Evolutionary conservation across 2,113 vertebrate species (phyloP).

Genomic region (Ameiurus melas): DNA sequence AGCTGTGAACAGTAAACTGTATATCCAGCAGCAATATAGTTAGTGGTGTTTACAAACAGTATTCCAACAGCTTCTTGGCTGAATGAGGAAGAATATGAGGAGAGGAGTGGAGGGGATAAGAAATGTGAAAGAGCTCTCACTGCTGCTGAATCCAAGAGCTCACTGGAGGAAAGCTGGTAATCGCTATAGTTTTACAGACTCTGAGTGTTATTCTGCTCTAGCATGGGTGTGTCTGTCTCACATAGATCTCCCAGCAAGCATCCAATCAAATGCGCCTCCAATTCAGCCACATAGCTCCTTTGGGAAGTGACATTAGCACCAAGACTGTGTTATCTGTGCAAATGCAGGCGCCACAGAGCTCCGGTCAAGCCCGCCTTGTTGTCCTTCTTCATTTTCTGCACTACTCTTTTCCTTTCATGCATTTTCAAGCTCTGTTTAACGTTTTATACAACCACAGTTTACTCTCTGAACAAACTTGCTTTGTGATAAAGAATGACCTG

Average conservation of each 20-base stretch:
- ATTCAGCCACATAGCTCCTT: constrained; percentile 55
- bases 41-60: constrained; percentile 3
- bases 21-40: background rate
- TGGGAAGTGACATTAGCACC: constrained; percentile 71
- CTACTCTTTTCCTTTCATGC: background rate
- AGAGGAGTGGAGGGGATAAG: background rate
- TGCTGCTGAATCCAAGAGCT: constrained; percentile 7
- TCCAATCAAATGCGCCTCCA: constrained; percentile 51
- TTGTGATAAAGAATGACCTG: background rate
- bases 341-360: constrained; percentile 64
- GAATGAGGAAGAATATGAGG: background rate
- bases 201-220: constrained; percentile 18
- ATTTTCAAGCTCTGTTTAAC: constrained; percentile 14
- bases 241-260: constrained; percentile 51
- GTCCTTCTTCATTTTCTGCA: constrained; percentile 34
- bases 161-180: constrained; percentile 38
- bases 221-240: constrained; percentile 22
- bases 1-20: background rate
- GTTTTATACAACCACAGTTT: background rate
- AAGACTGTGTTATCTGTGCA: constrained; percentile 70
- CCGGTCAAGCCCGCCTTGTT: constrained; percentile 59
- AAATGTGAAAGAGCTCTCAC: constrained; percentile 2
- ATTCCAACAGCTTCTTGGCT: constrained; percentile 22
- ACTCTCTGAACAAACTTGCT: background rate
- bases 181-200: constrained; percentile 32